phyloP scores from a whole-genome alignment of 2,888 invertebrate species.

The Pristionchus exspectatus region DNA sequence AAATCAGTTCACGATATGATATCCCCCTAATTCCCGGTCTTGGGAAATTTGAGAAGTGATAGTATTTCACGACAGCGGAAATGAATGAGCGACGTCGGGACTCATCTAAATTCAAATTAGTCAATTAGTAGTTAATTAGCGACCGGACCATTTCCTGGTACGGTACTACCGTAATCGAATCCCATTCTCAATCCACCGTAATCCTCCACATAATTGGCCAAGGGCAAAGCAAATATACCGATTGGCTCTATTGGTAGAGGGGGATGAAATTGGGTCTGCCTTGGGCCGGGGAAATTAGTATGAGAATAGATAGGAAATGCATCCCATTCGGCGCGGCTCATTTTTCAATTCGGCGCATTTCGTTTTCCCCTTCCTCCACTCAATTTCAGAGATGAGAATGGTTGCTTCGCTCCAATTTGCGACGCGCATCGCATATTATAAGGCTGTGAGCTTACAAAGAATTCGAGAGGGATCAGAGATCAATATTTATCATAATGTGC shows the following conservation, averaged over 20 bases:
- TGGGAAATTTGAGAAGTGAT: background rate
- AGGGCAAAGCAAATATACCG: conserved; percentile 21
- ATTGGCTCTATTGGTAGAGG: background rate
- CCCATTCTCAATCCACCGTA: background rate
- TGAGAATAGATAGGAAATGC: conserved; percentile 48
- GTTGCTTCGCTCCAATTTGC: background rate
- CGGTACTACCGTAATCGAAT: background rate
- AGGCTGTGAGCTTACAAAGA: background rate
- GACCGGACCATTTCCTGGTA: background rate
- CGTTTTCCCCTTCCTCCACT: background rate
- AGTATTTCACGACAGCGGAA: background rate
- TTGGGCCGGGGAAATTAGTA: conserved; percentile 22
- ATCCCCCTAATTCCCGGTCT: conserved; percentile 12
- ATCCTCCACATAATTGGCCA: background rate
- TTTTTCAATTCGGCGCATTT: conserved; percentile 40
- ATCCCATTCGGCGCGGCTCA: conserved; percentile 1
- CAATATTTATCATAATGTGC: conserved; percentile 8
- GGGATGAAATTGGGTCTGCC: conserved; percentile 41
- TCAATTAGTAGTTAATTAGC: background rate
- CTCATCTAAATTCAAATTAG: conserved; percentile 42
- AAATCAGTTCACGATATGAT: conserved; percentile 3
- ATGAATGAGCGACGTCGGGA: background rate
- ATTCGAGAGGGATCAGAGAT: background rate
- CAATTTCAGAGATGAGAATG: conserved; percentile 48
- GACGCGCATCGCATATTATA: conserved; percentile 22